phyloP scores from a whole-genome alignment of 2,888 invertebrate species.

The Lasius fuliginosus region DNA sequence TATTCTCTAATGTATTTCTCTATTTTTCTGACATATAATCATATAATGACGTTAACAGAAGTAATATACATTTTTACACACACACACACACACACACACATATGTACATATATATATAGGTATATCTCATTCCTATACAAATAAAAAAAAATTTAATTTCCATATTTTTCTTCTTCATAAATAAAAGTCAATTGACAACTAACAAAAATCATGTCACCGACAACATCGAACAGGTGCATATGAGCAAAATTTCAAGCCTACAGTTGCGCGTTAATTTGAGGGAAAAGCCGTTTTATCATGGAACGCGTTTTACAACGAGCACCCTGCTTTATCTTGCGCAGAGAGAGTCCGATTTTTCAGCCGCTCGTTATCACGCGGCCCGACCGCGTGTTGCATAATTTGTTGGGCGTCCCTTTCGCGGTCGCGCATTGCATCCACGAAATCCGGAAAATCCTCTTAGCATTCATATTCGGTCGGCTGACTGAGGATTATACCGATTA shows the following conservation, averaged over 20 bases:
- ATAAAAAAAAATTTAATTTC: neutral
- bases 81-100: too few species aligned
- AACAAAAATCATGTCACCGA: neutral
- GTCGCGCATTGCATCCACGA: constrained; percentile 49
- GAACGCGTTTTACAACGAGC: constrained; percentile 35
- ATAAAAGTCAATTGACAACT: constrained; percentile 6
- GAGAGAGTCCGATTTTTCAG: constrained; percentile 63
- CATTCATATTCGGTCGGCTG: constrained; percentile 49
- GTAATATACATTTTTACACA: too few species aligned
- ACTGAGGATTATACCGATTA: constrained; percentile 57
- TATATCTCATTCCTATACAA: neutral
- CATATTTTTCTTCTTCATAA: neutral
- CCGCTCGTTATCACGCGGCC: constrained; percentile 61
- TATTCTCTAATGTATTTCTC: neutral
- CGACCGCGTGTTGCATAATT: constrained; percentile 57
- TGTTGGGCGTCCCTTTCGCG: constrained; percentile 54
- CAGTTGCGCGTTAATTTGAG: constrained; percentile 22
- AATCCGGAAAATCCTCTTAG: constrained; percentile 62
- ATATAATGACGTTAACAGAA: neutral
- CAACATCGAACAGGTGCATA: constrained; percentile 2
- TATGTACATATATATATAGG: too few species aligned
- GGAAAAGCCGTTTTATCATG: constrained; percentile 47
- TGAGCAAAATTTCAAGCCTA: constrained; percentile 11
- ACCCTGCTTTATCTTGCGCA: constrained; percentile 50
- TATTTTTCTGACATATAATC: neutral